Evolutionary conservation across 2,113 vertebrate species (phyloP).

Genomic region (Oenanthe oenanthe): DNA sequence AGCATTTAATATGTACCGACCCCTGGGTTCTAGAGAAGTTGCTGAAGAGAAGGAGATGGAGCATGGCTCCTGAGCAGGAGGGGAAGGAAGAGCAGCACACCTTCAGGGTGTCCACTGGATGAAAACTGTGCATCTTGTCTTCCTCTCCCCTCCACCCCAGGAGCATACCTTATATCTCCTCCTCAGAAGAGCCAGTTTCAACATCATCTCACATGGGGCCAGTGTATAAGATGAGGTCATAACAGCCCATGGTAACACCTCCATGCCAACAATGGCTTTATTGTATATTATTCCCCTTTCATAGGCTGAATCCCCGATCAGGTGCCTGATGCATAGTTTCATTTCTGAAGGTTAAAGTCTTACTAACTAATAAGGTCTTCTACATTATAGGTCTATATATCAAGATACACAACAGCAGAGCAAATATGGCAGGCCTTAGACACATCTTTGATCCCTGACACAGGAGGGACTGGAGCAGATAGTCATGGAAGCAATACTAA

Average conservation of each 20-base stretch:
- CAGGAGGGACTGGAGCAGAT: not conserved
- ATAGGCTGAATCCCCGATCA: not conserved
- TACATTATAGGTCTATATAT: not conserved
- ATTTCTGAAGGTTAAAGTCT: not conserved
- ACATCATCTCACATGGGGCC: fast-evolving
- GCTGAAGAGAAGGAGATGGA: not conserved
- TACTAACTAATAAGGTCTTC: not conserved
- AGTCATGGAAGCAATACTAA: not conserved
- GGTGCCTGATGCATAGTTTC: not conserved
- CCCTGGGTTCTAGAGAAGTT: not conserved
- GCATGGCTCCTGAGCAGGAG: not conserved
- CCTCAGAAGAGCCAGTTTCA: not conserved
- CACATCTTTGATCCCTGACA: not conserved
- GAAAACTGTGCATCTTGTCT: not conserved
- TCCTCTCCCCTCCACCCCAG: not conserved
- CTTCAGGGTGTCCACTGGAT: not conserved
- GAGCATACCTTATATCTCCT: not conserved
- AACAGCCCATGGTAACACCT: not conserved
- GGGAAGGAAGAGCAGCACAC: not conserved
- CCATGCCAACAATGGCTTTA: not conserved
- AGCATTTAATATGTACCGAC: not conserved
- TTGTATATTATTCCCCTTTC: not conserved
- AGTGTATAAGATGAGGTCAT: not conserved
- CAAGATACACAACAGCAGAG: fast-evolving
- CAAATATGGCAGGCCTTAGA: not conserved